These are phyloP conservation scores for Cecropterus lyciades DNA, from an alignment of 1,140 invertebrate genomes.

Conservation along the genomic window DNA sequence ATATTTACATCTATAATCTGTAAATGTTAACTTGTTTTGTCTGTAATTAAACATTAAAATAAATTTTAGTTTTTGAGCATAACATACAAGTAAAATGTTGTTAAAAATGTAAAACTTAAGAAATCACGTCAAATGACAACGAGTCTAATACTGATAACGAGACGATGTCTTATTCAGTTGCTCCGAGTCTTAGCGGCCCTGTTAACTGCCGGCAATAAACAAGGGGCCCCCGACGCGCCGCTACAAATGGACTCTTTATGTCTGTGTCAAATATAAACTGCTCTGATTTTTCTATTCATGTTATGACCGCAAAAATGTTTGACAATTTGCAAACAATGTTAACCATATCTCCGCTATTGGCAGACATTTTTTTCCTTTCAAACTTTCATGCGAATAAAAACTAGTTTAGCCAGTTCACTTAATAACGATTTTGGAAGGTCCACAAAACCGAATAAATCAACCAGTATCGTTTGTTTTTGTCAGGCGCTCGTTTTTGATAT, in stretches of 20 bases:
- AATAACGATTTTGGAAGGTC: conserved; percentile 53
- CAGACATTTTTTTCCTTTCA: conserved; percentile 11
- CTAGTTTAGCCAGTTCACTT: conserved; percentile 41
- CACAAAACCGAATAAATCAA: conserved; percentile 55
- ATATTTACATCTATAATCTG: no score
- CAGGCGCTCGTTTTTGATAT: conserved; percentile 60
- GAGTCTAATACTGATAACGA: conserved; percentile 11
- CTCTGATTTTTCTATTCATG: conserved; percentile 18
- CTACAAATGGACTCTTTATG: conserved; percentile 61
- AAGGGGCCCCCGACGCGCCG: conserved; percentile 55
- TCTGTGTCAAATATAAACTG: conserved; percentile 46
- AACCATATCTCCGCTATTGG: not conserved
- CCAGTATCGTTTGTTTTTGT: conserved; percentile 57
- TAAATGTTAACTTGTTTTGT: no score
- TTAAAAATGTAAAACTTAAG: conserved; percentile 1
- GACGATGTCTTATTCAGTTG: conserved; percentile 31
- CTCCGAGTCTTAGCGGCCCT: conserved; percentile 46
- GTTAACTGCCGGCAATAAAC: conserved; percentile 60
- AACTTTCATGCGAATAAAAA: conserved; percentile 31
- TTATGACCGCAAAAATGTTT: conserved; percentile 18
- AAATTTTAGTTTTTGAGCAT: no score
- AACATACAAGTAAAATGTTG: no score
- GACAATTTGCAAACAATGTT: conserved; percentile 17
- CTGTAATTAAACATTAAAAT: no score
- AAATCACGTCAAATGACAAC: not conserved